Conservation (phyloP, 2,888 invertebrate species). For the Crematogaster levior region DNA sequence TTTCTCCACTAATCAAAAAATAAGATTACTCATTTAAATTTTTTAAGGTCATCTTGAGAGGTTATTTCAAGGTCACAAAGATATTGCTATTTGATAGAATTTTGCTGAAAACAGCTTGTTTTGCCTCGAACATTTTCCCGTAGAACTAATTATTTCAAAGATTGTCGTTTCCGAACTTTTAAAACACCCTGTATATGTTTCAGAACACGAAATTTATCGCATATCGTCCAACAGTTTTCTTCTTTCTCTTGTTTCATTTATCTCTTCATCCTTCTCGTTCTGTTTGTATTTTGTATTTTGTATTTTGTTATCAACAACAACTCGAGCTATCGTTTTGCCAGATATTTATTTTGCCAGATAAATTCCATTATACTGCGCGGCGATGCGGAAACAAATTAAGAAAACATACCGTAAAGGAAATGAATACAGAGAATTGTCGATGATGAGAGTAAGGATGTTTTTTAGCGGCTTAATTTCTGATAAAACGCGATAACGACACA, state of each 20-base stretch:
- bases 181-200: too few relatives aligned
- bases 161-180: too few relatives aligned
- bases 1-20: too few relatives aligned
- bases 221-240: neutral
- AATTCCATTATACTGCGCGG: slow-evolving; percentile 39
- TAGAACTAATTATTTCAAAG: neutral
- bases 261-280: neutral
- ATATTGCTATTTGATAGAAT: too few relatives aligned
- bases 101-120: too few relatives aligned
- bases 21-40: too few relatives aligned
- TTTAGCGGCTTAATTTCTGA: slow-evolving; percentile 63
- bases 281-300: slow-evolving; percentile 3
- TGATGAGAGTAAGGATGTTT: slow-evolving; percentile 46
- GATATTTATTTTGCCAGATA: too few relatives aligned
- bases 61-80: too few relatives aligned
- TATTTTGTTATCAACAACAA: slow-evolving; percentile 19
- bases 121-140: too few relatives aligned
- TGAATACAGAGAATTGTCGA: slow-evolving; percentile 1
- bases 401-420: neutral
- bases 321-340: slow-evolving; percentile 19
- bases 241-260: neutral
- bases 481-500: slow-evolving; percentile 66
- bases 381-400: slow-evolving; percentile 42
- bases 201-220: neutral
- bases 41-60: too few relatives aligned